Evolutionary conservation across 1,140 invertebrate genomes (phyloP), one percentile per base, ranked within the genome.

Genomic region (Bombus confusus): DNA sequence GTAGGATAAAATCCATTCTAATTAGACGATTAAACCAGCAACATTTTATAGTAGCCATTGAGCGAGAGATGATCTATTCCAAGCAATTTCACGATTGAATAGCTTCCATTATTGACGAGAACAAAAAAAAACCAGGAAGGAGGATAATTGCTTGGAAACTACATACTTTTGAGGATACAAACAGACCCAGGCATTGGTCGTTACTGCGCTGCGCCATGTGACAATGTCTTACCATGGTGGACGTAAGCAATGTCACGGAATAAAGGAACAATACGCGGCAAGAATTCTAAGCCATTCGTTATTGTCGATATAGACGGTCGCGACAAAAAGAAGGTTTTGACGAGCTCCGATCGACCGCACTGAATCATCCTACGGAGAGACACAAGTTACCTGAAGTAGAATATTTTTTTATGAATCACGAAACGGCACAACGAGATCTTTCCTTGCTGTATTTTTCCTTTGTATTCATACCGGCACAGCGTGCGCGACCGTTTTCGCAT

Each of bases 341-440:
- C 69, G 83, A 80, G 41, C 5, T 37, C 15, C 31, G 69, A 73
- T 80, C 75, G 77, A 37, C 31, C 37, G 28, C 34, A 80, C 52
- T 85, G 77, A 85, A 85, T 85, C 83, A 69, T 77, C 31, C n/a
- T 31, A 34, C 75, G 68, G 28, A n/a, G 59, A 62, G 28, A 52
- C 66, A 64, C 68, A 22, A 47, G 57, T 57, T n/a, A 66, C 39
- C 31, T 84, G 66, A 1, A n/a, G 66, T 43, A 59, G 82, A 84
- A 84, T 79, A 71, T 66, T 62, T 84, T 83, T 79, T 79, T 84
- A 47, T 72, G 82, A 79, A 79, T 79, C 74, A 72, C 37, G 64
- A 28, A 78, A 34, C 59, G 37, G 9, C 34, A 57, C 34, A 34
- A 10, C 15, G 22, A 64, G 31, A 22, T 47, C 75, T 52, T 47